phyloP scores from a whole-genome alignment of 2,113 vertebrate species.

The Gallinago paraguaiae region DNA sequence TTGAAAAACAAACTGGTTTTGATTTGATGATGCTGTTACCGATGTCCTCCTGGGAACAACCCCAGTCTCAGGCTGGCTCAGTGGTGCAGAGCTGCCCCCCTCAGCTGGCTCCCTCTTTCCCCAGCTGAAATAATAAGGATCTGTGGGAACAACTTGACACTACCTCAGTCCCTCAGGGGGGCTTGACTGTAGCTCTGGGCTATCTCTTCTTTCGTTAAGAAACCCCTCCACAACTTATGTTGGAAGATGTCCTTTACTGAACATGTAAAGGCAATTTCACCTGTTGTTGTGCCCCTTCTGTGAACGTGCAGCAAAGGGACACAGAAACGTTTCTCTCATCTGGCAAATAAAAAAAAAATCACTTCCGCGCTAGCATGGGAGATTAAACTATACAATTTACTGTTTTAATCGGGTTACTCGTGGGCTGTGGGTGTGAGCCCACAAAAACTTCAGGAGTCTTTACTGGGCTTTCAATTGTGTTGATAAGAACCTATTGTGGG shows the following conservation, averaged over 20 bases:
- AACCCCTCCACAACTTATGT: accelerated
- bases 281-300: not conserved
- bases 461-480: not conserved
- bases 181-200: not conserved
- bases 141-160: not conserved
- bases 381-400: not conserved
- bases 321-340: not conserved
- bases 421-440: not conserved
- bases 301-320: not conserved
- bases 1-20: not conserved
- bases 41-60: not conserved
- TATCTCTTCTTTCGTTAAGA: not conserved
- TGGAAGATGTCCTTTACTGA: not conserved
- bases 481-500: not conserved
- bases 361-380: not conserved
- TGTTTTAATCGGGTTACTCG: not conserved
- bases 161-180: not conserved
- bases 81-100: not conserved
- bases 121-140: not conserved
- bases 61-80: not conserved
- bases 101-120: not conserved
- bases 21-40: not conserved
- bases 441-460: not conserved
- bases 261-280: not conserved
- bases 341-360: not conserved